phyloP scores from a whole-genome alignment of 2,113 vertebrate species.

The Guaruba guarouba region DNA sequence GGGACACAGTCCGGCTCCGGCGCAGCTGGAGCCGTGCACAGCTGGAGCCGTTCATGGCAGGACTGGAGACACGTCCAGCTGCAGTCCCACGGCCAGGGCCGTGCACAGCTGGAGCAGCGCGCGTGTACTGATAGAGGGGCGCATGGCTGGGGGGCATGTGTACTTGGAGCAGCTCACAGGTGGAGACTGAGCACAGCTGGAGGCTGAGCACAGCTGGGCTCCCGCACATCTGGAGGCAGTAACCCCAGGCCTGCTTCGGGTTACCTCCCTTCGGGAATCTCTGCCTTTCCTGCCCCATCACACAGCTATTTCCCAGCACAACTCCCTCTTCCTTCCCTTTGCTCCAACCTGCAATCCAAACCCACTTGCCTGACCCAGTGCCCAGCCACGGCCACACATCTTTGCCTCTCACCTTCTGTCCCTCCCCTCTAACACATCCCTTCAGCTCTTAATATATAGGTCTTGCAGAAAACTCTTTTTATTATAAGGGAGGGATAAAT shows the following conservation, averaged over 20 bases:
- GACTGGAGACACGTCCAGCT: not conserved
- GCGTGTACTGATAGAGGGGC: not conserved
- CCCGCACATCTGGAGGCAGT: not conserved
- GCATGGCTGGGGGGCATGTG: not conserved
- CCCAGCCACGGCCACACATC: rapidly evolving
- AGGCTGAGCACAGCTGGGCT: not conserved
- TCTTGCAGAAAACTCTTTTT: not conserved
- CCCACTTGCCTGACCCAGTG: rapidly evolving
- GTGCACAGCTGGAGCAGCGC: not conserved
- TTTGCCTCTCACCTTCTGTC: not conserved
- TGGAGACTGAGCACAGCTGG: not conserved
- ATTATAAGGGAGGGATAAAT: not conserved
- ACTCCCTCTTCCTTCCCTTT: too few relatives aligned
- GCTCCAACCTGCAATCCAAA: rapidly evolving
- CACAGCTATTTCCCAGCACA: not conserved
- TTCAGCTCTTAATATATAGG: not conserved
- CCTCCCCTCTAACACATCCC: not conserved
- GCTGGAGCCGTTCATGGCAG: rapidly evolving
- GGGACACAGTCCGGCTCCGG: not conserved
- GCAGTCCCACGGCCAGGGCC: not conserved
- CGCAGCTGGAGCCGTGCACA: not conserved
- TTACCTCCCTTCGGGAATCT: too few relatives aligned
- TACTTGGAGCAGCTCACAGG: not conserved
- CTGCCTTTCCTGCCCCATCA: not conserved
- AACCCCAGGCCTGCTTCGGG: not conserved